Evolutionary conservation across 2,888 invertebrate species (phyloP).

Genomic region (Eudemis profundana): DNA sequence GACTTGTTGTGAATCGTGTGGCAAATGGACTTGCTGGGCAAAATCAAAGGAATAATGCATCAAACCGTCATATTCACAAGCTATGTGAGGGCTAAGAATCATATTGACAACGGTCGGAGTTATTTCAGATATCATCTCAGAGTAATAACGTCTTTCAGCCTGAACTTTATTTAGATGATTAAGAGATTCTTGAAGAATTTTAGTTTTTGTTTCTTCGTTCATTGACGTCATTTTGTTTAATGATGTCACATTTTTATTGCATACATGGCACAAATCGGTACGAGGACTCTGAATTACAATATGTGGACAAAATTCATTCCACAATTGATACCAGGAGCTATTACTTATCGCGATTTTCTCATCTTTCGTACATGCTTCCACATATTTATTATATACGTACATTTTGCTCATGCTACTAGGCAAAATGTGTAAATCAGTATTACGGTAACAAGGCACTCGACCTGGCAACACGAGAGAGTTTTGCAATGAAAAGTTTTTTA

Average conservation of each 20-base stretch:
- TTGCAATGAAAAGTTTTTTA: background rate
- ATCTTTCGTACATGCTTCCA: background rate
- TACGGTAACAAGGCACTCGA: background rate
- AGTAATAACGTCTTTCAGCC: background rate
- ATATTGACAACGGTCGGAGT: background rate
- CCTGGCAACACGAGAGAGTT: background rate
- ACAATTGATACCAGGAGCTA: background rate
- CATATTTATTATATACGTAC: background rate
- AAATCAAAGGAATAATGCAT: constrained; percentile 13
- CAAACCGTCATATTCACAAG: background rate
- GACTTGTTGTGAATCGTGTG: constrained; percentile 6
- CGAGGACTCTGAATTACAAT: background rate
- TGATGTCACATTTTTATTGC: background rate
- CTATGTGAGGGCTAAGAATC: background rate
- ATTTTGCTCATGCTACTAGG: constrained; percentile 5
- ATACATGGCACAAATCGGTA: background rate
- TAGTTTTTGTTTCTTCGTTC: background rate
- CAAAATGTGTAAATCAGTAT: constrained; percentile 1
- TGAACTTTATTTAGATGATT: background rate
- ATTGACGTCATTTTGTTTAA: background rate
- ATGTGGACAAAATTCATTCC: background rate
- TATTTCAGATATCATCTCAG: background rate
- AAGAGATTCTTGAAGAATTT: background rate
- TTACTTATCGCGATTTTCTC: background rate
- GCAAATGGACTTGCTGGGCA: constrained; percentile 11